A percentile compares a stretch with the other conserved stretches of the same genome.
These are phyloP conservation scores for Aix galericulata DNA, from an alignment of 2,113 vertebrate genomes.

Conservation along the genomic window DNA sequence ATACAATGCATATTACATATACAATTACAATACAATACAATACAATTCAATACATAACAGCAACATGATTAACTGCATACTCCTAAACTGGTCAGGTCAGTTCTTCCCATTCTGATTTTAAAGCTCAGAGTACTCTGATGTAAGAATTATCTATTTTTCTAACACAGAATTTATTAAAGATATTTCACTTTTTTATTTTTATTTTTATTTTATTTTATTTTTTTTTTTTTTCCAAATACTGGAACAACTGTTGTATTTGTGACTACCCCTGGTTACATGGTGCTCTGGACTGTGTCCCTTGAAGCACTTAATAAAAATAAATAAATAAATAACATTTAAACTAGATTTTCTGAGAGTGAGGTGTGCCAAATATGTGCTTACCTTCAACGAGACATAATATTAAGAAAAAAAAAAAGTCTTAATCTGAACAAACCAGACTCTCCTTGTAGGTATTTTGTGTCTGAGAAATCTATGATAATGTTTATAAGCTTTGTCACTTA, in stretches of 20 bases:
- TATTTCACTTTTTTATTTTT: not conserved
- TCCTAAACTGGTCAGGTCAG: not conserved
- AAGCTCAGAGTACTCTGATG: not conserved
- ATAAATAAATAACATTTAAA: not conserved
- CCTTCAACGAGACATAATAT: not conserved
- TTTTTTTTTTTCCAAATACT: not conserved
- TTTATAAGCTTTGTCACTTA: slow-evolving; percentile 32
- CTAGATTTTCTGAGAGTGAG: not conserved
- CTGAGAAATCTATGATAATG: slow-evolving; percentile 33
- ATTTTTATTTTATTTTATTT: not conserved
- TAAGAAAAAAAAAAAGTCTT: not conserved
- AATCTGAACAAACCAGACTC: slow-evolving; percentile 43
- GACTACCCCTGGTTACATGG: not conserved
- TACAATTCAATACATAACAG: too few relatives aligned
- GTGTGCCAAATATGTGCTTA: not conserved
- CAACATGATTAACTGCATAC: not conserved
- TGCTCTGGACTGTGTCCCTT: not conserved
- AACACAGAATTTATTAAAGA: not conserved
- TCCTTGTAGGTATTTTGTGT: slow-evolving; percentile 24
- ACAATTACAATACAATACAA: too few relatives aligned
- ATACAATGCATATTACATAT: too few relatives aligned
- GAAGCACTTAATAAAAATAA: not conserved
- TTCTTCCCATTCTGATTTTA: not conserved
- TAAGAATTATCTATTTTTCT: not conserved
- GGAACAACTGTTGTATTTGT: not conserved